These are phyloP conservation scores for Petrocephalus sullivani DNA, from an alignment of 2,797 vertebrate genomes.

Conservation along the genomic window DNA sequence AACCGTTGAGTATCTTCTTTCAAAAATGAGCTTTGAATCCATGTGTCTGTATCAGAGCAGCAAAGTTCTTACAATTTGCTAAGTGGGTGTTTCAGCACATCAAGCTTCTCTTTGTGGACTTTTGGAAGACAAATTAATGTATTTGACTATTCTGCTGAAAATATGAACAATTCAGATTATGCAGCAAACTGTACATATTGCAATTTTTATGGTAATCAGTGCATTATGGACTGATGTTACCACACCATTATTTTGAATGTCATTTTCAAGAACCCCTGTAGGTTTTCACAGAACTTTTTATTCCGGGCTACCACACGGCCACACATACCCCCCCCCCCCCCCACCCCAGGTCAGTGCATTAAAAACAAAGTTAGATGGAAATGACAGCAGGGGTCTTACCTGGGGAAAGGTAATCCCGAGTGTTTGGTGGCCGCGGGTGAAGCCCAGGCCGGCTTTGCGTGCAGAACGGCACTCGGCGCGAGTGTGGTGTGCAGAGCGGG, in stretches of 20 bases:
- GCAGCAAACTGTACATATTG: background rate
- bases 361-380: background rate
- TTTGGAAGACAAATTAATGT: background rate
- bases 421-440: slow-evolving; percentile 43
- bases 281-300: background rate
- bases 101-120: background rate
- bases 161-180: background rate
- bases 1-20: background rate
- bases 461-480: slow-evolving; percentile 29
- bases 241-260: background rate
- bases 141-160: background rate
- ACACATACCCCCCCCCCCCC: too few species aligned
- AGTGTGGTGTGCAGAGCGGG: slow-evolving; percentile 42
- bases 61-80: background rate
- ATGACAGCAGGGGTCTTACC: slow-evolving; percentile 54
- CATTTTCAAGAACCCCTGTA: background rate
- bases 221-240: background rate
- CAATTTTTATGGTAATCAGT: background rate
- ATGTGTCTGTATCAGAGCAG: background rate
- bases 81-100: background rate
- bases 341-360: too few species aligned
- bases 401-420: slow-evolving; percentile 60
- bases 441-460: slow-evolving; percentile 37
- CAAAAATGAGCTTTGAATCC: background rate
- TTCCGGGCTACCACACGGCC: too few species aligned